Conservation (phyloP, 2,797 vertebrate genomes). For the Micromesistius poutassou region DNA sequence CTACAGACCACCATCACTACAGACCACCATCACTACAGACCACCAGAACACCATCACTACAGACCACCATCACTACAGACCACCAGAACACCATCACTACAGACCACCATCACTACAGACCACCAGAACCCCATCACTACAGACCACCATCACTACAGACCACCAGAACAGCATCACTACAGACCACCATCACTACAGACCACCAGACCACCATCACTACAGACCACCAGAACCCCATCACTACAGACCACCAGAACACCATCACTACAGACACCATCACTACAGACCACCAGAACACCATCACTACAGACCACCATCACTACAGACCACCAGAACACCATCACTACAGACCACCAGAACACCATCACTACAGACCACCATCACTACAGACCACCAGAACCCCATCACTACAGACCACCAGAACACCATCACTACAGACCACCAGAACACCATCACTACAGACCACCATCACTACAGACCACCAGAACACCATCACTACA, state of each 20-base stretch:
- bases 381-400: no score
- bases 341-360: neutral
- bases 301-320: no score
- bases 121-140: neutral
- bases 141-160: no score
- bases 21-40: no score
- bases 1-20: neutral
- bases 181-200: no score
- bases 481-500: neutral
- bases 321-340: neutral
- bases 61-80: neutral
- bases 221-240: neutral
- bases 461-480: neutral
- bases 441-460: neutral
- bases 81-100: no score
- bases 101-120: neutral
- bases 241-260: neutral
- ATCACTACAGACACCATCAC: no score
- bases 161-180: neutral
- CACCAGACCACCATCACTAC: neutral
- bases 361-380: no score
- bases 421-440: no score
- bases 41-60: neutral
- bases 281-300: no score
- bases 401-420: neutral